These are phyloP conservation scores for Hipparchia sbordonii DNA, from an alignment of 2,888 invertebrate genomes.

Conservation along the genomic window DNA sequence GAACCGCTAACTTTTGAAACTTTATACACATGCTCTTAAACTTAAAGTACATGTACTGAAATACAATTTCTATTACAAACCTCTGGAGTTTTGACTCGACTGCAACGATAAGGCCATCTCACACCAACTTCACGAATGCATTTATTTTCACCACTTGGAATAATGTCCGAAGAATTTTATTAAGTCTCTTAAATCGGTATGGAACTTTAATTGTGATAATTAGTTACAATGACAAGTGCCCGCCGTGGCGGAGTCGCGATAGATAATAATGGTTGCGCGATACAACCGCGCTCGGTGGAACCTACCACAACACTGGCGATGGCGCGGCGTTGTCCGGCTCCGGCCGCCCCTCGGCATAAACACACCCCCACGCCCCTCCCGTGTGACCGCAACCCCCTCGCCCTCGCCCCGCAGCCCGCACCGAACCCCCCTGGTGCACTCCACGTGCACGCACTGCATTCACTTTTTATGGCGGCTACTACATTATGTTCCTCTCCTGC, in stretches of 20 bases:
- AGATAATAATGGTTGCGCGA: conserved; percentile 60
- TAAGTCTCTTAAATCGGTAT: conserved; percentile 41
- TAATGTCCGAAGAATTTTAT: conserved; percentile 24
- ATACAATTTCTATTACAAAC: conserved; percentile 60
- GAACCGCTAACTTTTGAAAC: conserved; percentile 75
- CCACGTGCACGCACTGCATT: conserved; percentile 80
- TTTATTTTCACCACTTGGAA: conserved; percentile 66
- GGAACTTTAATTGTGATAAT: background rate
- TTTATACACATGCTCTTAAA: conserved; percentile 65
- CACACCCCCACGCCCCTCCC: conserved; percentile 75
- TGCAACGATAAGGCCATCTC: conserved; percentile 84
- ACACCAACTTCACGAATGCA: conserved; percentile 78
- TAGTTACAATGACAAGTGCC: conserved; percentile 58
- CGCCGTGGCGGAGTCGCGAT: conserved; percentile 66
- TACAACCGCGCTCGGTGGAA: conserved; percentile 74
- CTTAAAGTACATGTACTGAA: conserved; percentile 43
- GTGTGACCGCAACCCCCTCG: conserved; percentile 33
- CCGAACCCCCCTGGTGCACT: conserved; percentile 51
- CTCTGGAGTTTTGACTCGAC: conserved; percentile 81
- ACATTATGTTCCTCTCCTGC: conserved; percentile 78
- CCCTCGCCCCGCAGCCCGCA: conserved; percentile 41
- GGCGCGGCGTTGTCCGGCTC: conserved; percentile 61
- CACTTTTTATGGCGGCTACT: conserved; percentile 79
- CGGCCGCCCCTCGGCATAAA: conserved; percentile 75
- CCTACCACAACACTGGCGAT: conserved; percentile 86